phyloP scores from a whole-genome alignment of 2,113 vertebrate species.

The Rhegmatorhina hoffmannsi region DNA sequence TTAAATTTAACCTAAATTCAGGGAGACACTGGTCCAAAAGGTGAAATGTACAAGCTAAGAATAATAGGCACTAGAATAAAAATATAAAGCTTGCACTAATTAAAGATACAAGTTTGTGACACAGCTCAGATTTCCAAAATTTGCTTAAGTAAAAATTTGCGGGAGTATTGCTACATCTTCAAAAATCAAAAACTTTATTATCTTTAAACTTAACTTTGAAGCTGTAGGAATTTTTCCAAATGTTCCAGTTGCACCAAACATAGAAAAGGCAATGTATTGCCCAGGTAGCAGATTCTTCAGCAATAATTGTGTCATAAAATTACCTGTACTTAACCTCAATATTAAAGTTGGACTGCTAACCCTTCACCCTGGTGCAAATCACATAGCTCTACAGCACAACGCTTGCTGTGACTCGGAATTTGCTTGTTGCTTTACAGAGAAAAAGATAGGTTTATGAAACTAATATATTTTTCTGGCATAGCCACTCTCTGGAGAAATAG shows the following conservation, averaged over 20 bases:
- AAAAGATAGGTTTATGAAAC: neutral
- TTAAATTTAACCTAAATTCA: neutral
- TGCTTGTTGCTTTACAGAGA: neutral
- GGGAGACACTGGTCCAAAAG: neutral
- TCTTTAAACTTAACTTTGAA: neutral
- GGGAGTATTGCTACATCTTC: neutral
- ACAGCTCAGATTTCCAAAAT: neutral
- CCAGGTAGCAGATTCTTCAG: neutral
- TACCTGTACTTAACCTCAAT: neutral
- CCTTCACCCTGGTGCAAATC: neutral
- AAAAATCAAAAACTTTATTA: neutral
- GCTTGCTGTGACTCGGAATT: neutral
- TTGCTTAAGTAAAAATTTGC: neutral
- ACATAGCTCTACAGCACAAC: neutral
- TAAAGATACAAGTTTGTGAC: neutral
- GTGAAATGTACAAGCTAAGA: neutral
- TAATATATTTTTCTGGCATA: neutral
- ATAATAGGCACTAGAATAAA: neutral
- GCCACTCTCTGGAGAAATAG: neutral
- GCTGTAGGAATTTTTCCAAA: neutral
- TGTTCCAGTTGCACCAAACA: neutral
- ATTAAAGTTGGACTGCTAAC: neutral
- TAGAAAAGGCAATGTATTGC: neutral
- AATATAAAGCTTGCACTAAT: neutral
- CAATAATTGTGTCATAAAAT: neutral